phyloP scores from a whole-genome alignment of 2,113 vertebrate species.

The Thalassoma bifasciatum region DNA sequence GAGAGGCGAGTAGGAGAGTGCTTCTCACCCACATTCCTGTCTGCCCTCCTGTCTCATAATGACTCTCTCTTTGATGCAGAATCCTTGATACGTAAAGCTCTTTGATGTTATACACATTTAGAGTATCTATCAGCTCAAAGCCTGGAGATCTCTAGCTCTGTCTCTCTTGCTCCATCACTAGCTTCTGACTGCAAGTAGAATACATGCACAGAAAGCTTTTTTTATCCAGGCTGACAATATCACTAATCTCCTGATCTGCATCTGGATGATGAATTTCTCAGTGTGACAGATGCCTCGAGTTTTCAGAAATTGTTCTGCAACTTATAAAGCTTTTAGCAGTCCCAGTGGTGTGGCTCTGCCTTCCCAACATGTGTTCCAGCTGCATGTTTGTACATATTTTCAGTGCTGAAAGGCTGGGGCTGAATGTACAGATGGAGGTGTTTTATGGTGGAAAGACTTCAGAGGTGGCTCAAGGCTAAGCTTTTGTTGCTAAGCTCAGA shows the following conservation, averaged over 20 bases:
- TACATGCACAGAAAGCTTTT: neutral
- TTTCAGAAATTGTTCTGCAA: conserved; percentile 1
- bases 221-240: neutral
- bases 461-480: conserved; percentile 10
- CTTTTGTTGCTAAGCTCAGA: conserved; percentile 11
- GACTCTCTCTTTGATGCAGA: no score
- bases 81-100: no score
- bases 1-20: no score
- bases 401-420: neutral
- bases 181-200: neutral
- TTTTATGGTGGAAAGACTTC: conserved; percentile 12
- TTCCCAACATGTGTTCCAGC: neutral
- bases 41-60: no score
- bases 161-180: neutral
- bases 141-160: no score
- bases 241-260: neutral
- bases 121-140: no score
- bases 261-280: conserved; percentile 8
- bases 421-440: conserved; percentile 1
- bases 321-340: neutral
- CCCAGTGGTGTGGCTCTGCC: neutral
- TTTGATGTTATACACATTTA: no score
- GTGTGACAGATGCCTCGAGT: neutral
- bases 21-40: no score
- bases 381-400: neutral